Evolutionary conservation across 2,797 vertebrate species (phyloP).

Genomic region (Jordanella pulchra): DNA sequence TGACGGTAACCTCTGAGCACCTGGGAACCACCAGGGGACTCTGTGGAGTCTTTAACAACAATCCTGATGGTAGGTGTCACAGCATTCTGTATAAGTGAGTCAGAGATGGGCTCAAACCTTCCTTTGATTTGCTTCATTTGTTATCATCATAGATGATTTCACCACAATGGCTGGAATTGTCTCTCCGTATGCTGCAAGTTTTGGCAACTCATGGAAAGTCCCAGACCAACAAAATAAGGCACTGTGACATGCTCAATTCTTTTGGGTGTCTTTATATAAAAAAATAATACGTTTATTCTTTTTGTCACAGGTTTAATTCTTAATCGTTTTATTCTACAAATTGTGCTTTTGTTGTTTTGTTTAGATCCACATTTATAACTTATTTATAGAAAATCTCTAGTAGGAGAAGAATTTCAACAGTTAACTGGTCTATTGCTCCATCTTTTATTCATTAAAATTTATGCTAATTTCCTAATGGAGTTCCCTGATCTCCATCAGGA

Average conservation of each 20-base stretch:
- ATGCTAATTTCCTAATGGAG: background rate
- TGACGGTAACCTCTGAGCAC: conserved; percentile 83
- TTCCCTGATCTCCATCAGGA: conserved; percentile 36
- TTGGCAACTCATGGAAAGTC: conserved; percentile 91
- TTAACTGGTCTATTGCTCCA: background rate
- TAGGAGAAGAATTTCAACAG: too few species aligned
- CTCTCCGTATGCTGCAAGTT: conserved; percentile 77
- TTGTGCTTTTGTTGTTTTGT: background rate
- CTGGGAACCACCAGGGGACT: conserved; percentile 82
- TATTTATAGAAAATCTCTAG: background rate
- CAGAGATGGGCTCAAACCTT: background rate
- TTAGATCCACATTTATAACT: background rate
- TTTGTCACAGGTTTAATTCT: too few species aligned
- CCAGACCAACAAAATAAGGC: conserved; percentile 77
- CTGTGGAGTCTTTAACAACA: conserved; percentile 88
- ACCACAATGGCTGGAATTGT: conserved; percentile 67
- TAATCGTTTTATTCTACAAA: too few species aligned
- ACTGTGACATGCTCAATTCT: background rate
- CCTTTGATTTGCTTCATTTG: background rate
- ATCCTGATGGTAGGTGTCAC: conserved; percentile 73
- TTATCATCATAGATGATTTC: conserved; percentile 84
- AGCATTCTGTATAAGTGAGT: background rate
- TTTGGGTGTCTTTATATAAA: background rate
- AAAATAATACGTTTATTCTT: too few species aligned
- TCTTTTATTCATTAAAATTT: background rate